These are phyloP conservation scores for Hirundo rustica DNA, from an alignment of 2,797 vertebrate genomes.

Conservation along the genomic window DNA sequence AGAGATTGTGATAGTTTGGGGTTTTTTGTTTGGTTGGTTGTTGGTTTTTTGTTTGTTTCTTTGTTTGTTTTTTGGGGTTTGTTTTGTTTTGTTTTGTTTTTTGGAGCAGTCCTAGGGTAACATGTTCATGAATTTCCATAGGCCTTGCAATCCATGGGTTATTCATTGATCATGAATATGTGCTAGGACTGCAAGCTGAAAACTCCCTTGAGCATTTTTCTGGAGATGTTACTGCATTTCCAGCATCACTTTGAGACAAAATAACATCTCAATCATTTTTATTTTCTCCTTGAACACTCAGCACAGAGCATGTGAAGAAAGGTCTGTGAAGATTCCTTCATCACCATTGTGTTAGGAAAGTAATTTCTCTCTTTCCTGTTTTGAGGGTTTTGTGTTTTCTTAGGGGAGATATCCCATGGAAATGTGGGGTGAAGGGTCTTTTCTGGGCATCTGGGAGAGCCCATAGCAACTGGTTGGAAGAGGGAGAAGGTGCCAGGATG, in stretches of 20 bases:
- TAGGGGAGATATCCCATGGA: not conserved
- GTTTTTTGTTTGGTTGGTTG: no score
- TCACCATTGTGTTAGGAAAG: not conserved
- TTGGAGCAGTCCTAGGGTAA: not conserved
- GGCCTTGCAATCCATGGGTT: slow-evolving; percentile 32
- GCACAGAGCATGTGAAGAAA: not conserved
- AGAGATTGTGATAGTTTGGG: not conserved
- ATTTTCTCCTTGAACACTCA: slow-evolving; percentile 15
- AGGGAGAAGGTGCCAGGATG: not conserved
- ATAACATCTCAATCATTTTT: slow-evolving; percentile 38
- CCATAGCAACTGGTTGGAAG: not conserved
- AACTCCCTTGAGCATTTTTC: slow-evolving; percentile 19
- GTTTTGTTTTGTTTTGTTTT: not conserved
- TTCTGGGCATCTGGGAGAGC: not conserved
- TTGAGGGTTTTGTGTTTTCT: not conserved
- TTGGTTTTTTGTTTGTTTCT: no score
- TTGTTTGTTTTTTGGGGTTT: no score
- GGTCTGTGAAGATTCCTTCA: not conserved
- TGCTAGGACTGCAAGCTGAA: slow-evolving; percentile 17
- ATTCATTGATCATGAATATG: slow-evolving; percentile 43
- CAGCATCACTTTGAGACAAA: slow-evolving; percentile 24
- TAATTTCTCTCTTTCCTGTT: not conserved
- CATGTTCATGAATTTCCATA: not conserved
- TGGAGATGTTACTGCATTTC: slow-evolving; percentile 21
- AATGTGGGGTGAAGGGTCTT: not conserved